Evolutionary conservation across 2,797 vertebrate genomes (phyloP).

Genomic region (Tadarida brasiliensis): DNA sequence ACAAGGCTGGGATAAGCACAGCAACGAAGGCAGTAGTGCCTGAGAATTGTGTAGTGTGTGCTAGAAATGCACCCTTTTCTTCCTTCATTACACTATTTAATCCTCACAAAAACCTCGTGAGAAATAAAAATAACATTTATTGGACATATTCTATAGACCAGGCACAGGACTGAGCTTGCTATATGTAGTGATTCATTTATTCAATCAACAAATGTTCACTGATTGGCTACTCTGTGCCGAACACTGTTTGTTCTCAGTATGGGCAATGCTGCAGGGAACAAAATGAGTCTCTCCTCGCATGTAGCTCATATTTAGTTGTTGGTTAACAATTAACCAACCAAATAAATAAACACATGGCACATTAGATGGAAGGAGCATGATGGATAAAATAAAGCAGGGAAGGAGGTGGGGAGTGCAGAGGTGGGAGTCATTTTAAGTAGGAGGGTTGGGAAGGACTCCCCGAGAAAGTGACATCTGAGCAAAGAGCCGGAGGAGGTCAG

Average conservation of each 20-base stretch:
- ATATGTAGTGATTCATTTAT: background rate
- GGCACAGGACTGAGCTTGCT: background rate
- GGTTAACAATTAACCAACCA: background rate
- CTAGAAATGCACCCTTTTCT: background rate
- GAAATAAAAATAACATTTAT: background rate
- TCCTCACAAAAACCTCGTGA: background rate
- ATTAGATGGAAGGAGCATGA: background rate
- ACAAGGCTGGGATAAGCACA: background rate
- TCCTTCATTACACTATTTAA: background rate
- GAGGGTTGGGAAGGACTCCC: background rate
- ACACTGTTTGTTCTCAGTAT: background rate
- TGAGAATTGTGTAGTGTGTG: background rate
- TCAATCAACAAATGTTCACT: background rate
- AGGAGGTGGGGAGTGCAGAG: background rate
- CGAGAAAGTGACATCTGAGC: background rate
- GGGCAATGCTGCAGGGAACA: background rate
- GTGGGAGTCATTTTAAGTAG: background rate
- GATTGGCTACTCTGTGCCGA: background rate
- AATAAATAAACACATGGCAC: background rate
- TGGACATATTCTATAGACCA: background rate
- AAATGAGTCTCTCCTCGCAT: background rate
- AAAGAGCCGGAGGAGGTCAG: background rate
- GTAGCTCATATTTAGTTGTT: background rate
- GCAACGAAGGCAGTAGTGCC: background rate
- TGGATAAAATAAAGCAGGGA: background rate